These are phyloP conservation scores for Psilanteris sp. DNA, from an alignment of 1,140 invertebrate genomes.

Conservation along the genomic window DNA sequence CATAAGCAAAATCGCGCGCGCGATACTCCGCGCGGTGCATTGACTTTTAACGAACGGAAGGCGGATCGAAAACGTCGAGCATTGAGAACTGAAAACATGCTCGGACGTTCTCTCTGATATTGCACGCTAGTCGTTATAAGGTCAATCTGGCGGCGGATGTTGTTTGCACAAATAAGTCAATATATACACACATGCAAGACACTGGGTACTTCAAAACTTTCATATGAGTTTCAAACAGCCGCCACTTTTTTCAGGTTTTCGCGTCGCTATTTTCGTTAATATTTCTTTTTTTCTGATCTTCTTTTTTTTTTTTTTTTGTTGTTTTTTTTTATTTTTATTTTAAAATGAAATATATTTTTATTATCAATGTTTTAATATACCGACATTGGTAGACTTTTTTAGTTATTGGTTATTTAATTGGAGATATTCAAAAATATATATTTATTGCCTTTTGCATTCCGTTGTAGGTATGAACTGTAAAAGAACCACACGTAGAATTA, in stretches of 20 bases:
- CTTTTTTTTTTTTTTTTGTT: too few relatives aligned
- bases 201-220: constrained; percentile 53
- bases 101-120: constrained; percentile 48
- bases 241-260: constrained; percentile 29
- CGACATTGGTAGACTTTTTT: too few relatives aligned
- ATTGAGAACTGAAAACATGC: constrained; percentile 45
- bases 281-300: too few relatives aligned
- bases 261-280: background rate
- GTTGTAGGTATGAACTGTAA: too few relatives aligned
- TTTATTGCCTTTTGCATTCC: too few relatives aligned
- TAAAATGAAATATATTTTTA: too few relatives aligned
- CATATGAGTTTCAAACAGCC: constrained; percentile 50
- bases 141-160: constrained; percentile 55
- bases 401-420: too few relatives aligned
- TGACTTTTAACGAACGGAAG: constrained; percentile 57
- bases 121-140: constrained; percentile 50
- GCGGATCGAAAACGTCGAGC: constrained; percentile 31
- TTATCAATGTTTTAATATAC: too few relatives aligned
- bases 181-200: constrained; percentile 51
- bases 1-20: constrained; percentile 44
- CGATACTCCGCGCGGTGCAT: constrained; percentile 27
- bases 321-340: too few relatives aligned
- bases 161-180: constrained; percentile 63
- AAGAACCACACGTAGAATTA: too few relatives aligned
- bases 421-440: too few relatives aligned